Percentiles rank a stretch among this genome's conserved stretches.
phyloP scores from a whole-genome alignment of 2,888 invertebrate genomes.

The Torymus texanus region DNA sequence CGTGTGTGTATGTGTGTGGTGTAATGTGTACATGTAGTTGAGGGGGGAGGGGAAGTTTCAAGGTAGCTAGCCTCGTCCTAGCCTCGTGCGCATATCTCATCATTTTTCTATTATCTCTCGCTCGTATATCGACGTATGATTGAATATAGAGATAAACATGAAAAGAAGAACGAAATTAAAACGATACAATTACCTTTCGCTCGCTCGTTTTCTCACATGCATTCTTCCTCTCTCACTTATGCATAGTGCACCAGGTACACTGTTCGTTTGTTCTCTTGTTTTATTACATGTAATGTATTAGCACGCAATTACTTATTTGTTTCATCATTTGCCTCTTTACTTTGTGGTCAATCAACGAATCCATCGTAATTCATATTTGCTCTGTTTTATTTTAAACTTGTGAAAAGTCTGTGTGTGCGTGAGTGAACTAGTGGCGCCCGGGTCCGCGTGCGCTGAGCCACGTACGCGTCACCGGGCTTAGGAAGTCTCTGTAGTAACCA shows the following conservation, averaged over 20 bases:
- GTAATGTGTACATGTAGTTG: neutral
- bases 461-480: conserved; percentile 68
- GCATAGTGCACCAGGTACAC: conserved; percentile 32
- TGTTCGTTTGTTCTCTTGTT: conserved; percentile 35
- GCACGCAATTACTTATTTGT: conserved; percentile 63
- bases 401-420: conserved; percentile 70
- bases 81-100: conserved; percentile 70
- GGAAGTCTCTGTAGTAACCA: conserved; percentile 76
- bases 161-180: conserved; percentile 19
- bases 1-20: too few relatives aligned
- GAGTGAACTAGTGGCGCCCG: conserved; percentile 75
- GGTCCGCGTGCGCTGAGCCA: conserved; percentile 57
- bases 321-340: conserved; percentile 30
- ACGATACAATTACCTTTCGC: conserved; percentile 27
- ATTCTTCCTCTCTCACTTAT: conserved; percentile 34
- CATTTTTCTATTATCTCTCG: conserved; percentile 51
- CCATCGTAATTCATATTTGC: conserved; percentile 54
- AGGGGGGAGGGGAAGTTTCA: conserved; percentile 64
- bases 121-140: conserved; percentile 10
- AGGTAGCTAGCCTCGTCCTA: conserved; percentile 75
- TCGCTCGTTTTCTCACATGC: conserved; percentile 27
- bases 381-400: conserved; percentile 43
- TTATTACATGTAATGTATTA: conserved; percentile 65
- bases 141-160: conserved; percentile 19
- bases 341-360: conserved; percentile 71